Evolutionary conservation across 1,140 invertebrate genomes (phyloP).

Genomic region (Papilio polyxenes): DNA sequence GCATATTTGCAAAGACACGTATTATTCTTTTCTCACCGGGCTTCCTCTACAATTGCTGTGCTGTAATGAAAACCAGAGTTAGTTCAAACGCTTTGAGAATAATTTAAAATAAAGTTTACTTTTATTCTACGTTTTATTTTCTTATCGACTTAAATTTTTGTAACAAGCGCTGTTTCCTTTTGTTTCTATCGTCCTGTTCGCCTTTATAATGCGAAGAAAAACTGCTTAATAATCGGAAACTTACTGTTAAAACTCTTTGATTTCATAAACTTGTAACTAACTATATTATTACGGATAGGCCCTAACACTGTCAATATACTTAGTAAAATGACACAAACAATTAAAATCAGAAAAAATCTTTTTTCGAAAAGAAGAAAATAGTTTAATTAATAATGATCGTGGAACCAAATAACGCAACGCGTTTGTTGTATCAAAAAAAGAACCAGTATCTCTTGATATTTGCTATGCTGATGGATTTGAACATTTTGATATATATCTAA

Average conservation of each 20-base stretch:
- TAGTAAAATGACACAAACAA: neutral
- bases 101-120: slow-evolving; percentile 4
- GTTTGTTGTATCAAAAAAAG: neutral
- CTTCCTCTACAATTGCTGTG: neutral
- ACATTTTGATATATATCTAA: no score
- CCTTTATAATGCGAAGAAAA: neutral
- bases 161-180: neutral
- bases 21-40: slow-evolving; percentile 9
- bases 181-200: neutral
- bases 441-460: neutral
- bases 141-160: neutral
- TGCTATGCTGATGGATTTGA: no score
- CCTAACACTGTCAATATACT: neutral
- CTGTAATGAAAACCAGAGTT: neutral
- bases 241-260: no score
- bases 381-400: neutral
- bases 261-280: no score
- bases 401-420: neutral
- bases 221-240: neutral
- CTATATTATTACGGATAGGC: neutral
- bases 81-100: slow-evolving; percentile 21
- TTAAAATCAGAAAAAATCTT: neutral
- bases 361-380: neutral
- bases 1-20: slow-evolving; percentile 6
- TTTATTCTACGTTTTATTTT: neutral